A percentile compares a stretch with the other conserved stretches of the same genome.
Evolutionary conservation across 2,888 invertebrate species (phyloP).

Genomic region (Drosophila basisetae): DNA sequence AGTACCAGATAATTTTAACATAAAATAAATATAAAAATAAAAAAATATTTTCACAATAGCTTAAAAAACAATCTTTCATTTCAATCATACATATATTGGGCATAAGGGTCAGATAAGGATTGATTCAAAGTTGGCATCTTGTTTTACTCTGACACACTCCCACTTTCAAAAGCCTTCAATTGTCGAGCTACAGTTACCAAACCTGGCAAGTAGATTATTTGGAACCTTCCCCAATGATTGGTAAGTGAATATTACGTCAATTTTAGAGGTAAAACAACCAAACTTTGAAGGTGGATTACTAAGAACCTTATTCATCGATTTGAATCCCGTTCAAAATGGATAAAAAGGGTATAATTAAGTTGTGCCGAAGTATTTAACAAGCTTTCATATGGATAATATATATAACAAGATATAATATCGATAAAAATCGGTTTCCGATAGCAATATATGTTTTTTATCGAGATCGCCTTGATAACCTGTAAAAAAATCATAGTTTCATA

Average conservation of each 20-base stretch:
- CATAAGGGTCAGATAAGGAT: background rate
- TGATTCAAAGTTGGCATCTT: background rate
- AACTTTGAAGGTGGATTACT: no score
- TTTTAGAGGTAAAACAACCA: no score
- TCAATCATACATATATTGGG: background rate
- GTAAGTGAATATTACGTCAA: no score
- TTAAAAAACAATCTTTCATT: constrained; percentile 47
- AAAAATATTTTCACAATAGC: constrained; percentile 76
- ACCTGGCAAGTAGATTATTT: no score
- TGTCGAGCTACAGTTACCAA: background rate
- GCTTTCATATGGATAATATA: background rate
- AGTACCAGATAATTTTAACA: constrained; percentile 73
- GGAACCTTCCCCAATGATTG: no score
- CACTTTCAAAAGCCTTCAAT: background rate
- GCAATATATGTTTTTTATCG: background rate
- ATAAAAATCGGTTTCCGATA: background rate
- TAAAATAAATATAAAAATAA: constrained; percentile 43
- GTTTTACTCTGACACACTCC: background rate
- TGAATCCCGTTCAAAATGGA: no score
- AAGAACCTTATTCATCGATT: no score
- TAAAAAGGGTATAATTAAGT: no score
- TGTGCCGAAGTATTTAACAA: no score
- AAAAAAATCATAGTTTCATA: background rate
- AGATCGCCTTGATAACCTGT: background rate
- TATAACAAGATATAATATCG: background rate